Conservation (phyloP, 37 sponge, comb jelly and placozoan species). For the Hormiphora californensis region DNA sequence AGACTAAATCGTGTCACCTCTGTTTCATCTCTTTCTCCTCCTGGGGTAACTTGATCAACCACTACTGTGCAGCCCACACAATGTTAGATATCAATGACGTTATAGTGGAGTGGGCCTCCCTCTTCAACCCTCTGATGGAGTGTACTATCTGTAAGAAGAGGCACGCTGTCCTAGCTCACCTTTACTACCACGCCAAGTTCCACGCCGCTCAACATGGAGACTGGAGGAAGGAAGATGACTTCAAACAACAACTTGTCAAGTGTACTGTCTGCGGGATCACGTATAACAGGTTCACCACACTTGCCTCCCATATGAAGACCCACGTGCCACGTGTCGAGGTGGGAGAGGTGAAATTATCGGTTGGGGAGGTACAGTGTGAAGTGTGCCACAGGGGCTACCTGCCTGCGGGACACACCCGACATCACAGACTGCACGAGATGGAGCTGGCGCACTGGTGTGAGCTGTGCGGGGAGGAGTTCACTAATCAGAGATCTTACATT, state of each 20-base stretch:
- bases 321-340: constrained; percentile 13
- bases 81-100: neutral
- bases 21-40: too few relatives aligned
- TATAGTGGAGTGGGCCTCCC: neutral
- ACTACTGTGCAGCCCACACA: too few relatives aligned
- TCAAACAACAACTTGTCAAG: neutral
- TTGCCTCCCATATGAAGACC: constrained; percentile 7
- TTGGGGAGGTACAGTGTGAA: too few relatives aligned
- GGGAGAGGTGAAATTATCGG: too few relatives aligned
- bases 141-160: constrained; percentile 8
- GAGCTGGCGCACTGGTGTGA: neutral
- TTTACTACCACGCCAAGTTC: constrained; percentile 9
- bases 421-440: neutral
- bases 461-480: constrained; percentile 5
- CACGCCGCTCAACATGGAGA: neutral
- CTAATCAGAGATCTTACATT: neutral
- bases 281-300: constrained; percentile 10
- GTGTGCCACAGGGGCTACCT: neutral
- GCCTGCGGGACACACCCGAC: neutral
- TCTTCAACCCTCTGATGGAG: constrained; percentile 45
- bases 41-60: too few relatives aligned
- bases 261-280: neutral
- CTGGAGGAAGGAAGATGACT: too few relatives aligned
- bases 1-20: too few relatives aligned
- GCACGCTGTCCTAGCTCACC: neutral